Percentiles rank a stretch among this genome's conserved stretches.
Conservation (phyloP, 2,113 vertebrate genomes). For the Microtus pennsylvanicus region DNA sequence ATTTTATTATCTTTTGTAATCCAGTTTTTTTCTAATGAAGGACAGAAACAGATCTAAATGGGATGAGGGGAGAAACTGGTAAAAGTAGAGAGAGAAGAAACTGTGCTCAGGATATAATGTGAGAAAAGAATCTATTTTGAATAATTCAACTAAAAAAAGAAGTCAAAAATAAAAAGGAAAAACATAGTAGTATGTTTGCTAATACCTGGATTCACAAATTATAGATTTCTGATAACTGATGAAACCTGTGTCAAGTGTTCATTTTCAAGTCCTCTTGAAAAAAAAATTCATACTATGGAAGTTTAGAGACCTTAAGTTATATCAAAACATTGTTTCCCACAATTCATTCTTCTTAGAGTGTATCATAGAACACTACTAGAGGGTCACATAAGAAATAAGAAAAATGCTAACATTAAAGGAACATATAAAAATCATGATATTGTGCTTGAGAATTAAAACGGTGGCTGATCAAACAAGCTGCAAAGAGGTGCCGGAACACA, state of each 20-base stretch:
- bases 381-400: not conserved
- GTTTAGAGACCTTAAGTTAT: not conserved
- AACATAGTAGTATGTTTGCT: not conserved
- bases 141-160: not conserved
- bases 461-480: rapidly evolving
- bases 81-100: not conserved
- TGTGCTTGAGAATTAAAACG: not conserved
- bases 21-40: too few relatives aligned
- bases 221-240: not conserved
- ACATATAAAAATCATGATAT: not conserved
- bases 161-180: not conserved
- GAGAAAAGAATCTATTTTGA: not conserved
- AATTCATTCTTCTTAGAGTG: not conserved
- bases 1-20: not conserved
- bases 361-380: not conserved
- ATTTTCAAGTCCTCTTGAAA: not conserved
- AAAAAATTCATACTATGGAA: not conserved
- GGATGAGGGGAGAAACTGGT: not conserved
- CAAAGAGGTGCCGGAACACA: not conserved
- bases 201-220: not conserved
- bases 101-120: not conserved
- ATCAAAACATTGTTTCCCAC: not conserved
- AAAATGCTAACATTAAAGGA: not conserved
- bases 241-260: not conserved
- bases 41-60: not conserved